Evolutionary conservation across 1,140 invertebrate genomes (phyloP).

Genomic region (Zaprionus ornatus): DNA sequence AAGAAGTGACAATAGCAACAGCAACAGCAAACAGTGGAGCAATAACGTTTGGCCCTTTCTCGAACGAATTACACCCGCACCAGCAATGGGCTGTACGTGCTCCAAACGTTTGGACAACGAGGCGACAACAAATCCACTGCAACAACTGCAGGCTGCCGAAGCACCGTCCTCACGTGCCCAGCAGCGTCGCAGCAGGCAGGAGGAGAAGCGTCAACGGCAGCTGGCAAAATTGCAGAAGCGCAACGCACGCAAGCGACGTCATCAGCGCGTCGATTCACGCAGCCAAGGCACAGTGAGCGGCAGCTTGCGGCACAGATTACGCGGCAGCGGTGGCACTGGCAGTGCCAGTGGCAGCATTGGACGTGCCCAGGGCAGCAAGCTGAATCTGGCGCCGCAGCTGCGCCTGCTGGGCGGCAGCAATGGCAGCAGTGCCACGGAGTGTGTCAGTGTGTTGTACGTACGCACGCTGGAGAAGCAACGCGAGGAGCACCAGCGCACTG

Average conservation of each 20-base stretch:
- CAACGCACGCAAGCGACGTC: slow-evolving; percentile 53
- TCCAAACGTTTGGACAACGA: slow-evolving; percentile 52
- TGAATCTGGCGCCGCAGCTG: slow-evolving; percentile 44
- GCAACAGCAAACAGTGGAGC: too few species aligned
- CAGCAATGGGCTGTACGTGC: slow-evolving; percentile 68
- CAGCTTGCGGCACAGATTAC: slow-evolving; percentile 13
- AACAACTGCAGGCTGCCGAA: slow-evolving; percentile 55
- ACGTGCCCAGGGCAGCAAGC: slow-evolving; percentile 1
- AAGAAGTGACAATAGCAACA: background rate
- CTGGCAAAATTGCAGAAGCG: slow-evolving; percentile 67
- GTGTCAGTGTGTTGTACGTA: slow-evolving; percentile 47
- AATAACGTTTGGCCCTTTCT: background rate
- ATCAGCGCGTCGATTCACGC: background rate
- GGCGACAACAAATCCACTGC: slow-evolving; percentile 50
- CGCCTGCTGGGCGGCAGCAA: slow-evolving; percentile 64
- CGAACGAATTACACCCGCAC: background rate
- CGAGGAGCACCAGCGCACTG: slow-evolving; percentile 57
- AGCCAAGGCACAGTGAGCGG: background rate
- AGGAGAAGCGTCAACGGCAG: slow-evolving; percentile 65
- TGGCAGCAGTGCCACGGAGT: slow-evolving; percentile 66
- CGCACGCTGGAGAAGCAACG: slow-evolving; percentile 62
- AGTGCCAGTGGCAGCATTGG: slow-evolving; percentile 11
- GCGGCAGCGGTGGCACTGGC: slow-evolving; percentile 5
- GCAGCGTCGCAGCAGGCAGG: slow-evolving; percentile 40
- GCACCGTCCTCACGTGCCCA: slow-evolving; percentile 8